Evolutionary conservation across 2,888 invertebrate species (phyloP).

Genomic region (Ptilodon capucinus): DNA sequence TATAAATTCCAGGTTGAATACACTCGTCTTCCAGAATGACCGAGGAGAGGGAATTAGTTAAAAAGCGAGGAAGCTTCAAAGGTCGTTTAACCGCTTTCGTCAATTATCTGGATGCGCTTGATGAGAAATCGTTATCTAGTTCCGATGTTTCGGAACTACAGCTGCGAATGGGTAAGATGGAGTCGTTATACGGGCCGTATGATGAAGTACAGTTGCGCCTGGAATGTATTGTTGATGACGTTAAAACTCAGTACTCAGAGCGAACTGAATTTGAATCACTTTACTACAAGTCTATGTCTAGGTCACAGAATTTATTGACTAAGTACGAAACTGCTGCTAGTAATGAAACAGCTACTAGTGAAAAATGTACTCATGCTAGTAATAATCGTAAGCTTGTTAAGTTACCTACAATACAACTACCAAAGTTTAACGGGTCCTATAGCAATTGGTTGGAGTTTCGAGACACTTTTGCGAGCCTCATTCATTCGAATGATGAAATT

Average conservation of each 20-base stretch:
- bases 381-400: slow-evolving; percentile 11
- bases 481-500: slow-evolving; percentile 25
- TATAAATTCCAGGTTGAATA: slow-evolving; percentile 3
- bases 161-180: slow-evolving; percentile 8
- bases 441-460: slow-evolving; percentile 30
- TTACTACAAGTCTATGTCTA: slow-evolving; percentile 5
- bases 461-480: slow-evolving; percentile 25
- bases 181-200: slow-evolving; percentile 4
- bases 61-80: slow-evolving; percentile 9
- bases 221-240: slow-evolving; percentile 7
- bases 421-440: slow-evolving; percentile 24
- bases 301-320: slow-evolving; percentile 2
- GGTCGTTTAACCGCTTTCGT: slow-evolving; percentile 7
- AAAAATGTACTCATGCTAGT: background rate
- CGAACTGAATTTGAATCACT: slow-evolving; percentile 4
- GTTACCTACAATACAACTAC: slow-evolving; percentile 29
- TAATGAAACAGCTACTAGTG: background rate
- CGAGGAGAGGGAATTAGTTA: slow-evolving; percentile 3
- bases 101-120: background rate
- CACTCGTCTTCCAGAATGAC: slow-evolving; percentile 4
- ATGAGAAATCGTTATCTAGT: background rate
- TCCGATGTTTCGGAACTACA: slow-evolving; percentile 5
- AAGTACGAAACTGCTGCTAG: background rate
- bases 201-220: slow-evolving; percentile 10
- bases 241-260: slow-evolving; percentile 1